Base-by-base conservation (phyloP, 1,140 invertebrate genomes). In the Pseudomyrmex dendroicus region DNA sequence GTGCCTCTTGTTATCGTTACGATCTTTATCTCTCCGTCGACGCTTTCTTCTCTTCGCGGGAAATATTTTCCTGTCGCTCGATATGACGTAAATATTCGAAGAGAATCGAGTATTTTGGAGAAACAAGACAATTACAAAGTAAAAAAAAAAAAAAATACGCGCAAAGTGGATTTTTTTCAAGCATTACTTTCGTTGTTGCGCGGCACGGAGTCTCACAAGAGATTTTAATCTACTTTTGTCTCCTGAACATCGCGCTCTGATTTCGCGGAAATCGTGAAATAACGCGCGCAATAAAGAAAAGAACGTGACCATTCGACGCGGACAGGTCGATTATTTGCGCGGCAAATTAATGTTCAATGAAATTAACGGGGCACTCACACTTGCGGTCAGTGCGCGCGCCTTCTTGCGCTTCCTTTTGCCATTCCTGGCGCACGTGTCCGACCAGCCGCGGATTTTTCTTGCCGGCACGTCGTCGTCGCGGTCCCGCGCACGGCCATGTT, bases 321-420 rank as follows among this genome's bases (percentile, higher is more conserved):
- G 12, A 56, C 35, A 48, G 20, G 35, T 64, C 15, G 48, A 54
- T 44, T 57, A 59, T 67, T 67, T 68, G 35, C 25, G 35, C 61
- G 35, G 15, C 35, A 8, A 57, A 72, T 59, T 61, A 80, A 72
- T 20, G 22, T 22, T 70, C 22, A 70, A 70, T 80, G 15, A 80
- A 80, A 80, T 80, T 72, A 80, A 80, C 54, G 76, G 66, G 12
- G 52, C 25, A 25, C 46, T 63, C n/a, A 22, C 48, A 22, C 48
- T 59, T 20, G 12, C 64, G 22, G 25, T 22, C 64, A 20, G n/a
- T 74, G 15, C n/a, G 44, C 70, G 44, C 70, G 25, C 50, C 48
- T 52, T 5, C 35, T 35, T 35, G 4, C 13, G 25, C 20, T 77
- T 70, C 68, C 59, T 68, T 12, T 63, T 56, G 9, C 17, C 25